Percentiles rank a stretch among this genome's conserved stretches.
Conservation (phyloP, 1,140 invertebrate genomes). For the Sitobion miscanthi region DNA sequence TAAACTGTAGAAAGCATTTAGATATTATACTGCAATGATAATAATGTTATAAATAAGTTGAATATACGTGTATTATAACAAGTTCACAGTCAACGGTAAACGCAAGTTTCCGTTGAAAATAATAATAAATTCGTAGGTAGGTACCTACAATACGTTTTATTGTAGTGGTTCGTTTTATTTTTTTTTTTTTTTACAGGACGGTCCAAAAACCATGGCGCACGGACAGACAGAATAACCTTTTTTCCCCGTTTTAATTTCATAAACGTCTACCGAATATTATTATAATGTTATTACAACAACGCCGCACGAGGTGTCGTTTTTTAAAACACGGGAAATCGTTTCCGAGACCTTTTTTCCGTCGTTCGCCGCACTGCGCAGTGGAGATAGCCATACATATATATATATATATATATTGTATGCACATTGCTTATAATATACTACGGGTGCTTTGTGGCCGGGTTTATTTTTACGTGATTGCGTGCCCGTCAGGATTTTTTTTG, state of each 20-base stretch:
- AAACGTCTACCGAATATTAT: neutral
- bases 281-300: neutral
- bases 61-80: neutral
- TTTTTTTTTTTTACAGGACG: neutral
- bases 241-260: neutral
- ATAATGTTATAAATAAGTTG: neutral
- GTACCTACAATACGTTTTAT: neutral
- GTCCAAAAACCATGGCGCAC: neutral
- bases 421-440: neutral
- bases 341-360: neutral
- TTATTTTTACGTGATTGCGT: neutral
- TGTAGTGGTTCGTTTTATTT: neutral
- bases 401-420: neutral
- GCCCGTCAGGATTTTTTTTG: neutral
- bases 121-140: neutral
- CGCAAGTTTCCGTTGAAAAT: neutral
- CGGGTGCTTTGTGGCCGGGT: neutral
- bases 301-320: neutral
- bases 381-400: slow-evolving; percentile 10
- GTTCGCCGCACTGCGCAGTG: neutral
- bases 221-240: neutral
- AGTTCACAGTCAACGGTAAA: neutral
- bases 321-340: neutral
- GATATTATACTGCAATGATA: neutral
- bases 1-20: neutral